These are phyloP conservation scores for Setophaga kirtlandii DNA, from an alignment of 2,113 vertebrate genomes.

Conservation along the genomic window DNA sequence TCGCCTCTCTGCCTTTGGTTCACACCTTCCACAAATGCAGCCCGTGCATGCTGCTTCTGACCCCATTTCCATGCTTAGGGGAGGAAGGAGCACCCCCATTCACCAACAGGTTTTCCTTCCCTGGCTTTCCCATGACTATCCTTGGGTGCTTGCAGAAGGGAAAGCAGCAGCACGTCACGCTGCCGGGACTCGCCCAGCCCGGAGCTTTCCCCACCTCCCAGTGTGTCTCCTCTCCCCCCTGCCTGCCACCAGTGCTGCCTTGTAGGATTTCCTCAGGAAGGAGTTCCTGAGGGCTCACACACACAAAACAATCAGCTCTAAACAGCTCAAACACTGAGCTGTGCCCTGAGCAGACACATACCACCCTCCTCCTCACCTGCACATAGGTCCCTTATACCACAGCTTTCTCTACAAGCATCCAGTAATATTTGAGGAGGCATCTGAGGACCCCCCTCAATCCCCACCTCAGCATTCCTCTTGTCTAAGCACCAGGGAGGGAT, in stretches of 20 bases:
- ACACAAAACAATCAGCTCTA: not conserved
- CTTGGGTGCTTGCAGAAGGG: not conserved
- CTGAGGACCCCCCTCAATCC: not conserved
- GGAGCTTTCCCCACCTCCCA: not conserved
- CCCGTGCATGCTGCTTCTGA: not conserved
- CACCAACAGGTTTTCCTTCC: not conserved
- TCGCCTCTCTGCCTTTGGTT: not conserved
- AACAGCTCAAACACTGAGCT: not conserved
- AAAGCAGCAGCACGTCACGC: not conserved
- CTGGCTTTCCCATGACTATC: rapidly evolving
- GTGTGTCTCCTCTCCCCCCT: not conserved
- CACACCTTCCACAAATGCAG: not conserved
- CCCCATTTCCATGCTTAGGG: not conserved
- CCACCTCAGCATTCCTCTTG: not conserved
- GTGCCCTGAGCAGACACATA: rapidly evolving
- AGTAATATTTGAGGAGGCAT: not conserved
- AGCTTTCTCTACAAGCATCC: not conserved
- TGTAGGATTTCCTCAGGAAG: constrained; percentile 61
- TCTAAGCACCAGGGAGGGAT: not conserved
- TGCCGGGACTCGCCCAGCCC: rapidly evolving
- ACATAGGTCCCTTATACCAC: rapidly evolving
- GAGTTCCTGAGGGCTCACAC: not conserved
- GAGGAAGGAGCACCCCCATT: not conserved
- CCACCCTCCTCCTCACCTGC: not conserved
- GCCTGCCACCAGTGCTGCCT: not conserved